Conservation (phyloP, 1,140 invertebrate species). For the Anastrepha obliqua region DNA sequence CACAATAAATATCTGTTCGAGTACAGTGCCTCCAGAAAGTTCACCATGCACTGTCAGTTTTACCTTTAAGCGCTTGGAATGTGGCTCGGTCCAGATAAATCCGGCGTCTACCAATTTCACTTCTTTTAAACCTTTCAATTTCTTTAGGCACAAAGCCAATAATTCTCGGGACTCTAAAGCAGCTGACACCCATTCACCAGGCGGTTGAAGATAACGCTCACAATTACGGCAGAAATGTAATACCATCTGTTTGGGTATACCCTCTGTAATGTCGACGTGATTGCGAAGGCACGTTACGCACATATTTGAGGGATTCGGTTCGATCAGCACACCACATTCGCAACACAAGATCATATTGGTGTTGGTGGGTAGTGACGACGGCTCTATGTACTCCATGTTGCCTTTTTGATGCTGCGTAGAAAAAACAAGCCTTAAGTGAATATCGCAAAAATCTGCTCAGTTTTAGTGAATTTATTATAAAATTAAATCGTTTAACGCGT, state of each 20-base stretch:
- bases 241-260: constrained; percentile 95
- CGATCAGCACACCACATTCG: constrained; percentile 87
- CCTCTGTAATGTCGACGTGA: constrained; percentile 95
- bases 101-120: constrained; percentile 95
- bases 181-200: constrained; percentile 92
- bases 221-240: constrained; percentile 94
- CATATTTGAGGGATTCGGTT: constrained; percentile 98
- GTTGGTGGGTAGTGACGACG: neutral
- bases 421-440: neutral
- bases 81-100: constrained; percentile 99
- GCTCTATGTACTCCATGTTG: constrained; percentile 20
- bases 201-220: constrained; percentile 96
- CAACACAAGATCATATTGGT: constrained; percentile 78
- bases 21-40: constrained; percentile 86
- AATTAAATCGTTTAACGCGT: neutral
- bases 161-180: constrained; percentile 95
- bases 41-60: constrained; percentile 98
- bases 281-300: constrained; percentile 94
- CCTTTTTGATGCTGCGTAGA: neutral
- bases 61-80: constrained; percentile 97
- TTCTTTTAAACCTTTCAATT: constrained; percentile 92
- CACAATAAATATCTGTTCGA: constrained; percentile 95
- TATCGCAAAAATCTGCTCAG: neutral
- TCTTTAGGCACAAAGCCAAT: constrained; percentile 93
- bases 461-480: too few relatives aligned